Base-by-base conservation (phyloP, 2,797 vertebrate genomes). In the Perdix hodgsoniae region DNA sequence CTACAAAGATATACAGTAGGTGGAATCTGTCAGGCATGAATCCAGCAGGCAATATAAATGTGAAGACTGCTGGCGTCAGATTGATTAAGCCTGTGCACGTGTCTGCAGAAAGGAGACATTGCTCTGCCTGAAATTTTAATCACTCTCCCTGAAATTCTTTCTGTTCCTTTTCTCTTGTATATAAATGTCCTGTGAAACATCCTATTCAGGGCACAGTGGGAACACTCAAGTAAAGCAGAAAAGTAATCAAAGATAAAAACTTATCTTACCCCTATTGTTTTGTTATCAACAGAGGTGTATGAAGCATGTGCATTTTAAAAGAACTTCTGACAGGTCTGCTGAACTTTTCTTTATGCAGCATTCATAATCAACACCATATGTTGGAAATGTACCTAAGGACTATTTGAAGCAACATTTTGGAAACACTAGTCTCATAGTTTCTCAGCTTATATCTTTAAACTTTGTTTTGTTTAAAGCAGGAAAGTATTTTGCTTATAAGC, bases 11-110 rank as follows among this genome's bases (percentile, higher is more conserved):
- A 96, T 96, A 80, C 96, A 96, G 96, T 96, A 96, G 96, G 75
- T 95, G 91, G 95, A 97, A 96, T 97, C 96, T 98, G 97, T 98
- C 97, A 97, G 98, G 98, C 98, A 94, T 78, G 72, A 90, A 80
- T 97, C 98, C 98, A 98, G 97, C 94, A 94, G 96, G 96, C 97
- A 97, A 97, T 93, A 97, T 97, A 78, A 57, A 95, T 90, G 50
- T 40, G 96, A 97, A 97, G 96, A 95, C 96, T 94, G 95, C 97
- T 98, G 98, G 97, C 96, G 87, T 98, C 97, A 92, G 97, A 96
- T 97, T 98, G 97, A 98, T 98, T 98, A 98, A 98, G 97, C 97
- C 97, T 94, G 87, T 87, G 97, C 98, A 98, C 93, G 94, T 98
- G 98, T 98, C 96, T 97, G 97, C 92, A 96, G 97, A 98, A 96